Evolutionary conservation across 2,113 vertebrate genomes (phyloP).

Genomic region (Cyphomyrus discorhynchus): DNA sequence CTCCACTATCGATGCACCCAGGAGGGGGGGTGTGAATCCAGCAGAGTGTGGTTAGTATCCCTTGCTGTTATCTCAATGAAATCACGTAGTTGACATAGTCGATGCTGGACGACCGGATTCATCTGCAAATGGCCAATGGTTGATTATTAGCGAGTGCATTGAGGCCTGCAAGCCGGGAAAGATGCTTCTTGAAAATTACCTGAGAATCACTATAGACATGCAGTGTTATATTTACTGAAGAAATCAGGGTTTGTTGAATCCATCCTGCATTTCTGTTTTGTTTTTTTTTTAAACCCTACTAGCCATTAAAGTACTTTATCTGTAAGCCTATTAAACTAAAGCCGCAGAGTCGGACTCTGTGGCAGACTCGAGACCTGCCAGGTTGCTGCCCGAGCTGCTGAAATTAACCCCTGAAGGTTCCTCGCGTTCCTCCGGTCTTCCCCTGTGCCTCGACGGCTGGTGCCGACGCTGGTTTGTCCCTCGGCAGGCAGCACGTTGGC

Average conservation of each 20-base stretch:
- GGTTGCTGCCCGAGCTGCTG: not conserved
- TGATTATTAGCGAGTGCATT: not conserved
- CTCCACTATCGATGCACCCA: constrained; percentile 37
- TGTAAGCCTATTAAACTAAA: not conserved
- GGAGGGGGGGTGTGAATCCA: constrained; percentile 33
- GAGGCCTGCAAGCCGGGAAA: not conserved
- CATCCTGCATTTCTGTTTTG: not conserved
- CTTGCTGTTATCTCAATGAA: constrained; percentile 18
- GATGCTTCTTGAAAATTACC: not conserved
- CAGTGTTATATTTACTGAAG: not conserved
- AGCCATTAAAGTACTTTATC: not conserved
- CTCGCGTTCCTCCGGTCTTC: not conserved
- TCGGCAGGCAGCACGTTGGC: constrained; percentile 24
- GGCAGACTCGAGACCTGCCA: not conserved
- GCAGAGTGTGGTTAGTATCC: constrained; percentile 49
- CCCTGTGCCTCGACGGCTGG: not conserved
- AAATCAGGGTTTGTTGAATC: not conserved
- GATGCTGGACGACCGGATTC: not conserved
- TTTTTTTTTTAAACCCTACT: not conserved
- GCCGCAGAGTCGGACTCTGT: not conserved
- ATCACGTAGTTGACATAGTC: not conserved
- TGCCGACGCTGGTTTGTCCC: not conserved
- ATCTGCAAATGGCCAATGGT: not conserved
- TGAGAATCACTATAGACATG: not conserved
- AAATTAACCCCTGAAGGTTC: not conserved